Evolutionary conservation across 1,140 invertebrate genomes (phyloP).

Genomic region (Melipona quadrifasciata): DNA sequence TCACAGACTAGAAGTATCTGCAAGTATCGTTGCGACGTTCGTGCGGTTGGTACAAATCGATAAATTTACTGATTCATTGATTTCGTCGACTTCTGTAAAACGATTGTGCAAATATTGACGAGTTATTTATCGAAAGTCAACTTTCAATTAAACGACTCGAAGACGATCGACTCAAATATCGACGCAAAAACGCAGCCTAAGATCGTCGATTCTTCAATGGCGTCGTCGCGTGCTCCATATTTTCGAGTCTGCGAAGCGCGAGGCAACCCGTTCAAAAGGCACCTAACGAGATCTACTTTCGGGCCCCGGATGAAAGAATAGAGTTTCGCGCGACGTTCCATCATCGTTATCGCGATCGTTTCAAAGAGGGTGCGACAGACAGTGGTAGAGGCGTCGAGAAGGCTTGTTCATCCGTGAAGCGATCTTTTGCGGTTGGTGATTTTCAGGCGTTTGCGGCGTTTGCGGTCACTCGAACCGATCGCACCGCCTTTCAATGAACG

Average conservation of each 20-base stretch:
- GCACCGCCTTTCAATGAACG: constrained; percentile 33
- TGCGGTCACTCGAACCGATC: constrained; percentile 43
- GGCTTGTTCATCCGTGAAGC: constrained; percentile 39
- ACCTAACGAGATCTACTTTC: constrained; percentile 2
- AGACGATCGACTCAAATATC: too few relatives aligned
- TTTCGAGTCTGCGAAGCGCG: not conserved
- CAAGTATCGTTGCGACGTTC: too few relatives aligned
- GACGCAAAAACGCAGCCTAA: too few relatives aligned
- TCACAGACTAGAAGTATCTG: too few relatives aligned
- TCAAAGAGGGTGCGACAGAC: too few relatives aligned
- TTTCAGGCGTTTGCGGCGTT: constrained; percentile 26
- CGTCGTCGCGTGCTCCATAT: not conserved
- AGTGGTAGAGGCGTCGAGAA: not conserved
- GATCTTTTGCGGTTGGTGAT: constrained; percentile 45
- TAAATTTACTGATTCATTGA: too few relatives aligned
- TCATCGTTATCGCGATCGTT: constrained; percentile 16
- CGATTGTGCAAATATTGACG: too few relatives aligned
- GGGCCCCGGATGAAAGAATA: not conserved
- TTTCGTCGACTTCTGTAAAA: too few relatives aligned
- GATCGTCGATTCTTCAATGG: not conserved
- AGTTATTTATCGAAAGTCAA: too few relatives aligned
- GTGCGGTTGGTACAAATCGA: too few relatives aligned
- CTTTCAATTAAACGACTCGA: too few relatives aligned
- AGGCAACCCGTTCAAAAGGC: not conserved
- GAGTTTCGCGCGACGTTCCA: not conserved